Base-by-base conservation (phyloP, 1,140 invertebrate genomes). In the Diploscapter pachys region DNA sequence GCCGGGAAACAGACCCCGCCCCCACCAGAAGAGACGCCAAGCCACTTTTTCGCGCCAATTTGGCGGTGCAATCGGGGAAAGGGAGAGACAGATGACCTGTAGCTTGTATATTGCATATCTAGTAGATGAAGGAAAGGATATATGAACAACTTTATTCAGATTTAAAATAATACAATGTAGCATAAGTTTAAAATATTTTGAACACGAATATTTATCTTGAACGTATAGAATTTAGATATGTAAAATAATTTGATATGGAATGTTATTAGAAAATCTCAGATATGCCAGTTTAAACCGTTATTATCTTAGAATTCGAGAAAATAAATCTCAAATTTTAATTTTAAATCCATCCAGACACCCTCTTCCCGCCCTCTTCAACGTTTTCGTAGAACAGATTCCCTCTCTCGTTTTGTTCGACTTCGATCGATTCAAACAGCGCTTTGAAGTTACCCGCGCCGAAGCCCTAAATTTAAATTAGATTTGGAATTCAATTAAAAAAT, bases 381-480 rank as follows among this genome's bases (percentile, higher is more conserved):
- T 85, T 77, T n/a, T 80, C 75, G 68, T 85, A 75, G n/a, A 78
- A 72, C 1, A 79, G 78, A 5, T 72, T 80, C 64, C 79, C 79
- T 69, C 79, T 13, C 59, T 75, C 73, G 48, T 76, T 66, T 88
- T 99, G 96, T 81, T 98, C 96, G 8, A 90, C 84, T 89, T 99
- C 96, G 81, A 99, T 96, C 0, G 96, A 94, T 88, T 97, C 93
- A 86, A 99, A 99, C 2, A 99, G 87, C 4, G 95, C 93, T 88
- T 98, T 96, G 87, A 99, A 99, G 86, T 99, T 99, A 53, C 96
- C 96, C 83, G 95, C 96, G 71, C 96, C 96, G 87, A 99, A 99
- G 68, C 96, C 96, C 95, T 98, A 86, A 81, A 83, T 90, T 61
- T 69, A 72, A 83, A 83, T 67, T 49, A 63, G 62, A 62, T 56